Evolutionary conservation across 2,797 vertebrate genomes (phyloP).

Genomic region (Pangasius sanitwongsei): DNA sequence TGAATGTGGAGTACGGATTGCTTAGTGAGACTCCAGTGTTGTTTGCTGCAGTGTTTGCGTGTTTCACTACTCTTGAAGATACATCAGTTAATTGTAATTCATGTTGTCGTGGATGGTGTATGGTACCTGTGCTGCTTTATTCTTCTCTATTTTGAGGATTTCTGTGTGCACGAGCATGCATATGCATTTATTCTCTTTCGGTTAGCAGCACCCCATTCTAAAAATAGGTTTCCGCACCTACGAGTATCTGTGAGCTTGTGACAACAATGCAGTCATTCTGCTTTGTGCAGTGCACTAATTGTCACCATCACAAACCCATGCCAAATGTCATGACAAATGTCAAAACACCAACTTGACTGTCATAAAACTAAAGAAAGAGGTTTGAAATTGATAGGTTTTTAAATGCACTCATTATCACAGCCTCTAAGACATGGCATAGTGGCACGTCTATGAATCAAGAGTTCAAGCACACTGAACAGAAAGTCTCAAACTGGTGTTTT

Average conservation of each 20-base stretch:
- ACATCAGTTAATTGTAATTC: not conserved
- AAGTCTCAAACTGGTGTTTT: not conserved
- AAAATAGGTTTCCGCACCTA: not conserved
- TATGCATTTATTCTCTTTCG: not conserved
- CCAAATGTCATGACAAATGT: not conserved
- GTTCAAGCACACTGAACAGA: not conserved
- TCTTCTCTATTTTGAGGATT: not conserved
- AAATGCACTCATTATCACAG: not conserved
- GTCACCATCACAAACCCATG: not conserved
- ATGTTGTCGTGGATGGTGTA: not conserved
- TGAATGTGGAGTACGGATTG: not conserved
- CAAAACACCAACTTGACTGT: not conserved
- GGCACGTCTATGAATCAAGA: not conserved
- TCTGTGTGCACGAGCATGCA: not conserved
- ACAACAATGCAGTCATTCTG: not conserved
- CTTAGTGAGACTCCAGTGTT: not conserved
- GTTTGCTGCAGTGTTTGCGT: not conserved
- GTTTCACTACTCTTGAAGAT: not conserved
- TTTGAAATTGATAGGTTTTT: not conserved
- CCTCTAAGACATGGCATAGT: not conserved
- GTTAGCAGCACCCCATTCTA: not conserved
- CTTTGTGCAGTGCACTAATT: constrained; percentile 2
- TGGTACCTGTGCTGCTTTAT: not conserved
- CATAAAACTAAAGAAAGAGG: not conserved
- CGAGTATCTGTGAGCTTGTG: not conserved